Evolutionary conservation across 2,113 vertebrate genomes (phyloP), one percentile per base, ranked within the genome.

Genomic region (Callaeas wilsoni): DNA sequence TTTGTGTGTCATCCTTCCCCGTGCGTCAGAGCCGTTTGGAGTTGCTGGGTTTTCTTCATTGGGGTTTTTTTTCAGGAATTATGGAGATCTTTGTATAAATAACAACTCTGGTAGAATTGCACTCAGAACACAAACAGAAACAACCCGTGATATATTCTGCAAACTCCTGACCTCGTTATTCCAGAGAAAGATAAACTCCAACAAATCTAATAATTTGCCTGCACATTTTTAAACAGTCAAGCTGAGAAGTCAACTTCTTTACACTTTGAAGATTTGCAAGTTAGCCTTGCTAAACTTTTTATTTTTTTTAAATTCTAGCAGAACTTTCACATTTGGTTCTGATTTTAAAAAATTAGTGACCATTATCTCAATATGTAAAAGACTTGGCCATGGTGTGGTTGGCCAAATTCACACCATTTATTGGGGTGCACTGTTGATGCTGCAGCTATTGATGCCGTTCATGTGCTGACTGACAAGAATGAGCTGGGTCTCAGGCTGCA

Each of bases 11-110:
- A 69, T 8, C 20, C 29, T 44, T 74, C 25, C 25, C 25, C 47
- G 18, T 25, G 19, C 1, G 2, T n/a, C 87, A 73, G 20, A 79
- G 50, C 6, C 33, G 13, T 3, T 25, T n/a, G 11, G 19, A 25
- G 7, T 1, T 27, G 3, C 4, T 25, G 16, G 4, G 1, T 0
- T 10, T 22, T 47, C 29, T 26, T 22, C 2, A 2, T 7, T 41
- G 20, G 7, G 9, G 6, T n/a, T 42, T 37, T 60, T 52, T 60
- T 46, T 42, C 44, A n/a, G 41, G 52, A 78, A 53, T 85, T 85
- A 42, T n/a, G 4, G 37, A 68, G 16, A 71, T 39, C 22, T 69
- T 81, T 33, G 50, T 10, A 59, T 57, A 83, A 69, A 18, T 21
- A 57, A 37, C 30, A 78, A 7, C 27, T 55, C 67, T 3, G 4